phyloP scores from a whole-genome alignment of 2,888 invertebrate species.

The Lasioglossum malachurum region DNA sequence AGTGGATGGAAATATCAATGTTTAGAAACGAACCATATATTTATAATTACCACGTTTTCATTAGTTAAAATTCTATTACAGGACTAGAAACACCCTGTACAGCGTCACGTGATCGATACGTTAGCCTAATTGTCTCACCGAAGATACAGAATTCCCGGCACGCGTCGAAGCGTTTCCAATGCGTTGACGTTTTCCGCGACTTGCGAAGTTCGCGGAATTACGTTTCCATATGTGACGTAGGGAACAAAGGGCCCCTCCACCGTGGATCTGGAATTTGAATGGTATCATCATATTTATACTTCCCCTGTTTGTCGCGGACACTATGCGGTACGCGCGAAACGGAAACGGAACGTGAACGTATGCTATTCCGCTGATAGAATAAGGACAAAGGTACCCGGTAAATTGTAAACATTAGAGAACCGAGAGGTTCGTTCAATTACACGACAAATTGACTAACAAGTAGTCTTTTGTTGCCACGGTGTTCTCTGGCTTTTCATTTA shows the following conservation, averaged over 20 bases:
- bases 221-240: neutral
- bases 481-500: neutral
- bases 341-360: neutral
- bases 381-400: neutral
- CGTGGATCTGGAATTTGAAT: neutral
- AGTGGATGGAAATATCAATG: too few relatives aligned
- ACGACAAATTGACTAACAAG: slow-evolving; percentile 3
- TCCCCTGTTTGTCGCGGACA: neutral
- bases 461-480: neutral
- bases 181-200: neutral
- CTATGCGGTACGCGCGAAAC: neutral
- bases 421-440: slow-evolving; percentile 2
- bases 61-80: too few relatives aligned
- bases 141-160: neutral
- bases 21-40: too few relatives aligned
- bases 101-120: neutral
- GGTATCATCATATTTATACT: neutral
- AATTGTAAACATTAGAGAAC: slow-evolving; percentile 1
- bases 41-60: too few relatives aligned
- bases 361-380: neutral
- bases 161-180: neutral
- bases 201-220: neutral
- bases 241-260: neutral
- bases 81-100: neutral
- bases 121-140: neutral